Base-by-base conservation (phyloP, 1,140 invertebrate genomes). In the Leptopilina boulardi region DNA sequence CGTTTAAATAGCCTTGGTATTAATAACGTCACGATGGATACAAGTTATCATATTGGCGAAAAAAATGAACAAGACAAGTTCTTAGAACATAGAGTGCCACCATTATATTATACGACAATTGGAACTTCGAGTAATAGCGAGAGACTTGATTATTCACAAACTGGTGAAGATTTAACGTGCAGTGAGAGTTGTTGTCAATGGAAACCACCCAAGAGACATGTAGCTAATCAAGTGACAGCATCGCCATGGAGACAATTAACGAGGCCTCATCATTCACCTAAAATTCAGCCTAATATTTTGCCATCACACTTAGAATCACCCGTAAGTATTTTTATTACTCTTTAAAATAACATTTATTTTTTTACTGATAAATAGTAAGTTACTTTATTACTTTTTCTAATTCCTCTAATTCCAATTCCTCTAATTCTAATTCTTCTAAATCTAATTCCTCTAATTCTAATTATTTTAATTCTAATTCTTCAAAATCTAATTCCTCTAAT, bases 141-240 rank as follows among this genome's bases (percentile, higher is more conserved):
- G 47, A 56, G 34, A 6, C 19, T 72, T 21, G 30, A 30, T 13
- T 70, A 75, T 59, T 72, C 54, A 8, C 51, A 80, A 23, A 70
- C 26, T 54, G 83, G 82, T 5, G 80, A 86, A 21, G 83, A 84
- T 78, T 19, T 80, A 13, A 84, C 38, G 6, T 87, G 87, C 59
- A 76, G 81, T 34, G 87, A 86, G 42, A 84, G 72, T 71, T 88
- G 87, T 54, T 87, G 86, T 71, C 78, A 72, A 11, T 85, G 85
- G 85, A 82, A 70, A 30, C 72, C 82, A 30, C 81, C 79, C 2
- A 83, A 74, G 38, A 85, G 82, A 19, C 83, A 88, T 42, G 89
- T 90, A 18, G 87, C 89, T 3, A 90, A 90, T 77, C 84, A 86
- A 19, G 89, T 89, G 6, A 86, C 84, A 1, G 88, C 88, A n/a